Evolutionary conservation across 2,888 invertebrate genomes (phyloP).

Genomic region (Crematogaster levior): DNA sequence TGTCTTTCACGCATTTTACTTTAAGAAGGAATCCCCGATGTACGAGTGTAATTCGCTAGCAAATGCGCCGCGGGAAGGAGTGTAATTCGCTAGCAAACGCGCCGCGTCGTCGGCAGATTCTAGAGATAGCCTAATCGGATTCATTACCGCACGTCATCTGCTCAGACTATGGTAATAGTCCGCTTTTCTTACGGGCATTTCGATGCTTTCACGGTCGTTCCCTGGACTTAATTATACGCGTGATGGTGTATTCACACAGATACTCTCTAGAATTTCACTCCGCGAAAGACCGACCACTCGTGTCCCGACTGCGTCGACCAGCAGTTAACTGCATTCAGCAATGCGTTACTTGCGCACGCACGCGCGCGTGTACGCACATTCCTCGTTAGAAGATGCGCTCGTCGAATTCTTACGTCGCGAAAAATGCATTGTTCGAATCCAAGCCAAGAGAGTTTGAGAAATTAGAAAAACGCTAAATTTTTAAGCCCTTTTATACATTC

Average conservation of each 20-base stretch:
- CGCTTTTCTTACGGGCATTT: conserved; percentile 51
- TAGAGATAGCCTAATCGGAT: conserved; percentile 48
- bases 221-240: conserved; percentile 55
- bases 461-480: neutral
- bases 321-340: conserved; percentile 42
- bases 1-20: neutral
- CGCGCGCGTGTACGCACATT: conserved; percentile 6
- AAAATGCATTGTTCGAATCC: neutral
- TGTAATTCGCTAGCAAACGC: conserved; percentile 1
- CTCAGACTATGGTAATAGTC: conserved; percentile 16
- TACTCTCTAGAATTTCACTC: conserved; percentile 59
- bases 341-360: conserved; percentile 41
- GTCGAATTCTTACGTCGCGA: neutral
- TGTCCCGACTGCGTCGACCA: conserved; percentile 33
- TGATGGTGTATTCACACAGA: conserved; percentile 10
- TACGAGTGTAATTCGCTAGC: neutral
- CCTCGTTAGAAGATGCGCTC: conserved; percentile 27
- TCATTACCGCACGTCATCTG: conserved; percentile 56
- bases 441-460: neutral
- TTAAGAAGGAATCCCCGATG: neutral
- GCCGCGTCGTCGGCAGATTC: neutral
- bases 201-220: conserved; percentile 56
- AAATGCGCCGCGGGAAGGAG: neutral
- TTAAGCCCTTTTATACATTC: neutral
- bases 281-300: conserved; percentile 25